These are phyloP conservation scores for Hofmannophila pseudospretella DNA, from an alignment of 2,888 invertebrate species.

Conservation along the genomic window DNA sequence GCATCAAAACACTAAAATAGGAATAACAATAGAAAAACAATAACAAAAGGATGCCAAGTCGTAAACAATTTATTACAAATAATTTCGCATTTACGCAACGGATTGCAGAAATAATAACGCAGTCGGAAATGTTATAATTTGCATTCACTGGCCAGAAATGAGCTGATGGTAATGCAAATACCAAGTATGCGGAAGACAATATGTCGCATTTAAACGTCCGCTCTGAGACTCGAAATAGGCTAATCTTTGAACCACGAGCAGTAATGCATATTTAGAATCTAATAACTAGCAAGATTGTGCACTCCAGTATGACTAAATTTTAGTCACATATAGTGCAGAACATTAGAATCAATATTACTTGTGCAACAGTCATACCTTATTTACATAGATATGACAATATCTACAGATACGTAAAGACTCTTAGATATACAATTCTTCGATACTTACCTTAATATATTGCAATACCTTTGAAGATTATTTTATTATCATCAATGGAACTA, in stretches of 20 bases:
- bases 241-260: slow-evolving; percentile 9
- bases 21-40: too few relatives aligned
- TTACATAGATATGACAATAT: too few relatives aligned
- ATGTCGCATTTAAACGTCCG: slow-evolving; percentile 26
- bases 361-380: too few relatives aligned
- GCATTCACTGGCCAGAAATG: slow-evolving; percentile 41
- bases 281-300: background rate
- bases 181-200: slow-evolving; percentile 33
- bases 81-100: slow-evolving; percentile 20
- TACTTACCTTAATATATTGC: too few relatives aligned
- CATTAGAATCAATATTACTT: too few relatives aligned
- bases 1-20: too few relatives aligned
- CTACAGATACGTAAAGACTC: too few relatives aligned
- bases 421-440: too few relatives aligned
- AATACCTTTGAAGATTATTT: too few relatives aligned
- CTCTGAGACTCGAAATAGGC: slow-evolving; percentile 14
- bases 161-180: slow-evolving; percentile 32
- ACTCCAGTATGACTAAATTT: too few relatives aligned
- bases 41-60: slow-evolving; percentile 2
- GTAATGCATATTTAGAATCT: slow-evolving; percentile 9
- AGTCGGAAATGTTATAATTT: slow-evolving; percentile 44
- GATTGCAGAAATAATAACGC: slow-evolving; percentile 32
- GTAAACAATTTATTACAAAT: slow-evolving; percentile 17
- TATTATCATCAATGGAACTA: too few relatives aligned
- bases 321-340: too few relatives aligned